Evolutionary conservation across 2,113 vertebrate genomes (phyloP).

Genomic region (Oryzias curvinotus): DNA sequence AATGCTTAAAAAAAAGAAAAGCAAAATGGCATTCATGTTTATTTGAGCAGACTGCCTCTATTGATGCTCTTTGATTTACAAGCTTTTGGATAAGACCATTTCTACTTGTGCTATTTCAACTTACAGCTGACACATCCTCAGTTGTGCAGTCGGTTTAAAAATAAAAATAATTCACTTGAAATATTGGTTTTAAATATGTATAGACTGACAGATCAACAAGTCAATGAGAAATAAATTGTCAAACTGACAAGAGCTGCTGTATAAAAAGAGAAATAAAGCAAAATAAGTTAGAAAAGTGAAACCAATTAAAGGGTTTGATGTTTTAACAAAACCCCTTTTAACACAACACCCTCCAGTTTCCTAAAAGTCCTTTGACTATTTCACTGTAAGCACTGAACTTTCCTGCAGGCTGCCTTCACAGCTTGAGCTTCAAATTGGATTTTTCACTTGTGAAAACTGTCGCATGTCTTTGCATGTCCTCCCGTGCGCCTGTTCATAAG

Average conservation of each 20-base stretch:
- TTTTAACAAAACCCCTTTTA: slow-evolving; percentile 17
- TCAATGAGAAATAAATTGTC: slow-evolving; percentile 4
- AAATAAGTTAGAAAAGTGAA: background rate
- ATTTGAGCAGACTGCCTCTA: too few species aligned
- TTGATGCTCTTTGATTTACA: too few species aligned
- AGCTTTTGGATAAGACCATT: background rate
- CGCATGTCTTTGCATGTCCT: slow-evolving; percentile 21
- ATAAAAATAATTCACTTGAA: too few species aligned
- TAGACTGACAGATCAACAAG: slow-evolving; percentile 17
- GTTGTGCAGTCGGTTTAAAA: slow-evolving; percentile 18
- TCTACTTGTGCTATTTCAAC: slow-evolving; percentile 22
- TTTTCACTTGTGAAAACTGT: slow-evolving; percentile 5
- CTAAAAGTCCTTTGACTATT: slow-evolving; percentile 1
- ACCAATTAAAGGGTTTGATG: background rate
- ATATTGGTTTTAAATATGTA: background rate
- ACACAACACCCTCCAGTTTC: slow-evolving; percentile 8
- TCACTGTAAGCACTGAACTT: slow-evolving; percentile 3
- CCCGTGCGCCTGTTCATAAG: slow-evolving; percentile 20
- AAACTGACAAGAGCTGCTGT: background rate
- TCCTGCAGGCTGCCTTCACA: slow-evolving; percentile 1
- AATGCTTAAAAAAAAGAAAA: too few species aligned
- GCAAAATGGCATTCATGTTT: too few species aligned
- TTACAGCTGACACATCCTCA: slow-evolving; percentile 36
- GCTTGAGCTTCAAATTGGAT: slow-evolving; percentile 10
- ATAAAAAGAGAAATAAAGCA: background rate